Base-by-base conservation (phyloP, 2,113 vertebrate genomes). In the Neotoma lepida region DNA sequence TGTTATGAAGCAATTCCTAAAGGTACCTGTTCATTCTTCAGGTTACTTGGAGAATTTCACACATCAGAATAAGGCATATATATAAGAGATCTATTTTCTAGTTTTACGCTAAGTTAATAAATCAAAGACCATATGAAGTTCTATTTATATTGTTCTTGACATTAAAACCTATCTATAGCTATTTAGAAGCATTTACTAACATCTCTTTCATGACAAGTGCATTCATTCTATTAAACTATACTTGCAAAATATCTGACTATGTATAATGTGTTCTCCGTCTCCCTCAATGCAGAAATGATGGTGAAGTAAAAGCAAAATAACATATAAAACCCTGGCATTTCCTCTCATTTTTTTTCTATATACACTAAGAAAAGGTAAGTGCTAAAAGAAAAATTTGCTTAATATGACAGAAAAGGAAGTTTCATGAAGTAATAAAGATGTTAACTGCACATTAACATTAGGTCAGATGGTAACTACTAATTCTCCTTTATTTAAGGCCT, bases 371-470 rank as follows among this genome's bases (percentile, higher is more conserved):
- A 30, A 96, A 96, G 4, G 46, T 9, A 93, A 35, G 22, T 39
- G 15, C 35, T 86, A 71, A 88, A 93, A 51, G 13, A 54, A 70
- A 81, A 77, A 17, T 35, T 70, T 96, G 86, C 33, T 94, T 58
- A 61, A 87, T 15, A 84, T 70, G 51, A 70, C 33, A 94, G 18
- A 94, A 88, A 22, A 91, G 17, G 78, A 68, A 80, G 1, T 1
- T 78, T 93, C 20, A 12, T 78, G 26, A 93, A 80, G 22, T 64
- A 91, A 84, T 85, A 74, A 95, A 9, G 26, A 73, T 70, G 7
- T 68, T 93, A 95, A 70, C 26, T 95, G 70, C 44, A 63, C 26
- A 90, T 85, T 88, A 95, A 74, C n/a, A 80, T 41, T 88, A 35
- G 13, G 18, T 87, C n/a, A 86, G 10, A 24, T 39, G 0, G 35